Base-by-base conservation (phyloP, 1,140 invertebrate species). In the Bombyx mandarina region DNA sequence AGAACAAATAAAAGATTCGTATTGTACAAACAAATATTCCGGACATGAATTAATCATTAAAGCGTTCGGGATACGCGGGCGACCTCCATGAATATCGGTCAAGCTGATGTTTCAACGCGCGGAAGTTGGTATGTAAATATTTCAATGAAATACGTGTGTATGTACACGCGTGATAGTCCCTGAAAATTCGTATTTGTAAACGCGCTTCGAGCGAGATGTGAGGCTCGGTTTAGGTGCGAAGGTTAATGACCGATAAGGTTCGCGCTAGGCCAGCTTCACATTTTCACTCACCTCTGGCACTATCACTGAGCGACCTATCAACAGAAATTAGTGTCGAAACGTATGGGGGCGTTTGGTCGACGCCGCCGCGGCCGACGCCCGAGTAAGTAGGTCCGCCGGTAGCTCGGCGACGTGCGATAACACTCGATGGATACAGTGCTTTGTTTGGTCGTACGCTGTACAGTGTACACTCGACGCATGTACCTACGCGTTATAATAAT, bases 201-300 rank as follows among this genome's bases (percentile, higher is more conserved):
- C 66, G 68, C 74, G 61, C 61, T 62, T 61, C 60, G 65, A 70
- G 68, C 67, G 78, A 79, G 79, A 81, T 83, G 76, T 73, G 82
- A 75, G 82, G 80, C 82, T 79, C 82, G 61, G 70, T 82, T 79
- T 82, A 86, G 82, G 82, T 82, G 26, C 26, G 74, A 83, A 83
- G 82, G 79, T 83, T 78, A 77, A 75, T 81, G 82, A 81, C 82
- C 79, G 82, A 86, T 86, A 86, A 86, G 75, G 75, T 75, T 77
- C 62, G 71, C 72, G 77, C 67, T 65, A 66, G 64, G 65, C 67
- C 77, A 71, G 77, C 71, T 74, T 73, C 69, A 69, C 57, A 57
- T 67, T 72, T 69, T 66, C 67, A 66, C 70, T 60, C 62, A 65
- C 62, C 62, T 72, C 67, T 56, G 57, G 12, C 64, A 63, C 63